Evolutionary conservation across 1,140 invertebrate genomes (phyloP).

Genomic region (Sycophila sp.): DNA sequence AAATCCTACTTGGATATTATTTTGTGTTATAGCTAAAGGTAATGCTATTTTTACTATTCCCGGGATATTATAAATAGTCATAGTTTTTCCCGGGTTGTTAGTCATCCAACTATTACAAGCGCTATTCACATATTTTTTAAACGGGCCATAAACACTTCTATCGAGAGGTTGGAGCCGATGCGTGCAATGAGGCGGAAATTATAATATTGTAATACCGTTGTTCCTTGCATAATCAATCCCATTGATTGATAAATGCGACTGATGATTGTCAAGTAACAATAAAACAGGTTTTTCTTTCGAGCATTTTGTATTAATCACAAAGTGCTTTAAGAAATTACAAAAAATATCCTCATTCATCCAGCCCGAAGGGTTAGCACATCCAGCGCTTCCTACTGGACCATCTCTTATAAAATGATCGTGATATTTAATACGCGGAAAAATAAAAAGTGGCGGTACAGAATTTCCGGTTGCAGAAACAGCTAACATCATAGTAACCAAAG

Average conservation of each 20-base stretch:
- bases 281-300: conserved; percentile 48
- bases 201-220: conserved; percentile 41
- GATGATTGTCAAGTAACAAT: conserved; percentile 53
- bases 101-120: conserved; percentile 42
- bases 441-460: conserved; percentile 51
- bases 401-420: conserved; percentile 44
- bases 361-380: conserved; percentile 46
- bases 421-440: conserved; percentile 50
- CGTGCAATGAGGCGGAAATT: conserved; percentile 48
- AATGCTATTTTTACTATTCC: too few species aligned
- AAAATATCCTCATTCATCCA: conserved; percentile 44
- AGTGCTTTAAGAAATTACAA: conserved; percentile 43
- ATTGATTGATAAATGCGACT: conserved; percentile 42
- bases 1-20: conserved; percentile 53
- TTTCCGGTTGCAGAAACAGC: conserved; percentile 55
- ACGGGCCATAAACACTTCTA: conserved; percentile 49
- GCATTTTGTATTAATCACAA: too few species aligned
- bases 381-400: conserved; percentile 54
- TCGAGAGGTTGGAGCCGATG: conserved; percentile 59
- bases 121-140: conserved; percentile 55
- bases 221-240: conserved; percentile 37
- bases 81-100: conserved; percentile 45
- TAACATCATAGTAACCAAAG: conserved; percentile 54
- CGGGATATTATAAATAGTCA: conserved; percentile 49
- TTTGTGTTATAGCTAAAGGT: conserved; percentile 50